These are phyloP conservation scores for Epirrhoe alternata DNA, from an alignment of 2,888 invertebrate species.

Conservation along the genomic window DNA sequence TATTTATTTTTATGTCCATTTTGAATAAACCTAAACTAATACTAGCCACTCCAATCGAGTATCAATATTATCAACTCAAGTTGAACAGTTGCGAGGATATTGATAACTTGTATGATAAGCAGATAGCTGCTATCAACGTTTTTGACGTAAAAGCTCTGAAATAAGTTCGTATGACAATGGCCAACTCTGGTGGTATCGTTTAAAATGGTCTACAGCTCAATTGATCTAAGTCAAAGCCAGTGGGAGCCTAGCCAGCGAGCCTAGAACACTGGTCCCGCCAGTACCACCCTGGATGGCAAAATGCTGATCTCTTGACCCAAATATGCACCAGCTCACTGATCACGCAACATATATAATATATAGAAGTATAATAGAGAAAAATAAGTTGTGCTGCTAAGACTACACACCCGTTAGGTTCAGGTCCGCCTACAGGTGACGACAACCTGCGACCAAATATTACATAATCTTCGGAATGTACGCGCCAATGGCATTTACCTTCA, in stretches of 20 bases:
- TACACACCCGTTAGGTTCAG: not conserved
- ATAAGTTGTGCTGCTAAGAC: not conserved
- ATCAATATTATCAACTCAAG: not conserved
- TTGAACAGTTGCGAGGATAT: not conserved
- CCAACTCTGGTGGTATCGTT: too few relatives aligned
- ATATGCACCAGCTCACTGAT: too few relatives aligned
- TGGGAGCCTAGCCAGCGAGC: too few relatives aligned
- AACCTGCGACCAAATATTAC: constrained; percentile 36
- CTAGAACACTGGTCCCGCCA: too few relatives aligned
- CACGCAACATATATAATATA: too few relatives aligned
- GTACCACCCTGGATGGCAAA: too few relatives aligned
- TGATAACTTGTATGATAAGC: constrained; percentile 1
- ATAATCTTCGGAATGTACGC: constrained; percentile 37
- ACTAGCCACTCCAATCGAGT: not conserved
- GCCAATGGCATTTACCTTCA: constrained; percentile 37
- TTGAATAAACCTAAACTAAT: too few relatives aligned
- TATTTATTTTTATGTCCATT: too few relatives aligned
- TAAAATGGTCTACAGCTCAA: too few relatives aligned
- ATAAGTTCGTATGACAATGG: too few relatives aligned
- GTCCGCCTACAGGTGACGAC: constrained; percentile 34
- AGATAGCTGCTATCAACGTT: not conserved
- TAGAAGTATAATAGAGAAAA: not conserved
- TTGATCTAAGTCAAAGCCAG: too few relatives aligned
- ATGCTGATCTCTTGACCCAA: too few relatives aligned
- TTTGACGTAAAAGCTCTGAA: not conserved